Evolutionary conservation across 2,797 vertebrate genomes (phyloP), one percentile per base, ranked within the genome.

Genomic region (Heteromormyrus szaboi): DNA sequence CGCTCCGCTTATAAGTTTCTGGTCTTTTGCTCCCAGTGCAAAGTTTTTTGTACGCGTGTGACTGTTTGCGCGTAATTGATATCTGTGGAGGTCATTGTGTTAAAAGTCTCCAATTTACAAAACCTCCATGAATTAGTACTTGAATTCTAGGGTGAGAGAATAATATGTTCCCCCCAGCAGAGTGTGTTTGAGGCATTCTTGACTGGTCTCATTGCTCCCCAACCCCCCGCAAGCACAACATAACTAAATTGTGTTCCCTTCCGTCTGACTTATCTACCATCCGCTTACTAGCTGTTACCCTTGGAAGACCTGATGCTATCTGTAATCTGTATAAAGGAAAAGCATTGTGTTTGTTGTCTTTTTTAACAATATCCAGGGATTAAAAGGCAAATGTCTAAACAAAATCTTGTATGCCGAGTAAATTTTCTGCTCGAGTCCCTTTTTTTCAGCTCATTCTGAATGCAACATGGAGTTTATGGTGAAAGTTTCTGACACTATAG

Each of bases 271-370:
- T 89, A 44, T 88, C 54, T 83, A 41, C 53, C 44, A 29, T 81
- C 51, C 25, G 85, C 85, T 89, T n/a, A 76, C 22, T 89, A 88
- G 46, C 87, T 92, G 53, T 93, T 91, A 92, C 91, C 91, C 88
- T 68, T 54, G 90, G 44, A 90, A 88, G 88, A 88, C 9, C 12
- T 89, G 65, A 53, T 44, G 48, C 86, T 88, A 79, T 89, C 88
- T 50, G 87, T 94, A 91, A 93, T 93, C 92, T 51, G 0, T 91
- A 90, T 90, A 88, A 88, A 87, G 72, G 90, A 68, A 89, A 89
- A 89, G 90, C n/a, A 33, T 50, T 53, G 81, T 50, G 51, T 25
- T 53, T 85, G 37, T 41, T 41, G 37, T 41, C 37, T 41, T 41
- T 41, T 41, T 41, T 41, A 41, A 41, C 76, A n/a, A 3, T 19